A percentile compares a stretch with the other conserved stretches of the same genome.
phyloP scores from a whole-genome alignment of 2,888 invertebrate species.

The Nymphalis urticae region DNA sequence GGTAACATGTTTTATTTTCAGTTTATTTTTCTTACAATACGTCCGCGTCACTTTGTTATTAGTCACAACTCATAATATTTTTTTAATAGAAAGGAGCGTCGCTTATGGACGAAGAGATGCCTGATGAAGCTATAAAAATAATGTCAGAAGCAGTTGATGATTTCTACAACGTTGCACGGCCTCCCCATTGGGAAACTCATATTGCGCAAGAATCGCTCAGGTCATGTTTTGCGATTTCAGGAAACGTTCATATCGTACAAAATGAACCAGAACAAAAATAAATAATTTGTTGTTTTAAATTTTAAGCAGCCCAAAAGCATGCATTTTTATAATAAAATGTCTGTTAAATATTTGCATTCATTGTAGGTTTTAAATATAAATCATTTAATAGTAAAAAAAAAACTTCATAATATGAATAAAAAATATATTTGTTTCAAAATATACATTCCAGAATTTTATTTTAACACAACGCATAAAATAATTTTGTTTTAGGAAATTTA shows the following conservation, averaged over 20 bases:
- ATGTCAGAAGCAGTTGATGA: conserved; percentile 82
- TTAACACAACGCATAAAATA: conserved; percentile 9
- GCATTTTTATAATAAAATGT: no score
- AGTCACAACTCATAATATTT: background rate
- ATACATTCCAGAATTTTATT: conserved; percentile 4
- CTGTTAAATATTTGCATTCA: background rate
- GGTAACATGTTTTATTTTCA: conserved; percentile 43
- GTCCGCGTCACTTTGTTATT: background rate
- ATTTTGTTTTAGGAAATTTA: conserved; percentile 15
- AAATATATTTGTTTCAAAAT: conserved; percentile 1
- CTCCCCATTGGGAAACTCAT: conserved; percentile 86
- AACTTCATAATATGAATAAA: background rate
- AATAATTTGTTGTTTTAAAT: background rate
- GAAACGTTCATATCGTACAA: conserved; percentile 68
- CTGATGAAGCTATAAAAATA: conserved; percentile 76
- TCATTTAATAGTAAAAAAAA: background rate
- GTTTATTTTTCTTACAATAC: background rate
- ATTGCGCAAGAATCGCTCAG: conserved; percentile 86
- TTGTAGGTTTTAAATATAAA: background rate
- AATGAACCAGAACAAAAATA: conserved; percentile 22
- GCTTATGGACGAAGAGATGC: conserved; percentile 78
- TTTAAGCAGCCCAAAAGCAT: no score
- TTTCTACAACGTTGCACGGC: conserved; percentile 82
- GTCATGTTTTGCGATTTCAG: conserved; percentile 82
- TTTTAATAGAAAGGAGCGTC: conserved; percentile 61